Percentiles rank a stretch among this genome's conserved stretches.
Conservation (phyloP, 2,113 vertebrate species). For the Takifugu bimaculatus region DNA sequence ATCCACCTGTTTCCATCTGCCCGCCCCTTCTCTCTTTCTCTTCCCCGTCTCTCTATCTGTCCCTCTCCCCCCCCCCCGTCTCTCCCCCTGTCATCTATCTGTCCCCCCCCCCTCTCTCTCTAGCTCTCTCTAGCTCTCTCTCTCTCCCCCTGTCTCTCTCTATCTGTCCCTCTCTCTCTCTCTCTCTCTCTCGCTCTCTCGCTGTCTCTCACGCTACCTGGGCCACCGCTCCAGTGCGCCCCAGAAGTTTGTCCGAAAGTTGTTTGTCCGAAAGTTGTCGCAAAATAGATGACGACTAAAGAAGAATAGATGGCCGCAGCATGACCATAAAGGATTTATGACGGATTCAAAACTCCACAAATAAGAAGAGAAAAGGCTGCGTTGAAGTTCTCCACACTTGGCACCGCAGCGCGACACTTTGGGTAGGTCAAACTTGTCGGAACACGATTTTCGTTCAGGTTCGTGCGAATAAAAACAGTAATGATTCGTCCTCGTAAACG, state of each 20-base stretch:
- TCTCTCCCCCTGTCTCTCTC: not conserved
- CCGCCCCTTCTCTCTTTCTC: no score
- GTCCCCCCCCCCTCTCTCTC: not conserved
- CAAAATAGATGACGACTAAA: not conserved
- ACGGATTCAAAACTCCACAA: not conserved
- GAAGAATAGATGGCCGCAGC: not conserved
- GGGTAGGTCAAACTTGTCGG: not conserved
- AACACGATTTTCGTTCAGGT: no score
- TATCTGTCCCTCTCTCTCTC: not conserved
- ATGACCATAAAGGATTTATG: not conserved
- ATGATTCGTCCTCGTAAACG: no score
- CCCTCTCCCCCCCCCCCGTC: no score
- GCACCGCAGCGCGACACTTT: not conserved
- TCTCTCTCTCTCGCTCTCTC: not conserved
- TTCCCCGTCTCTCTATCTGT: no score
- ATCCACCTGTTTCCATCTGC: no score
- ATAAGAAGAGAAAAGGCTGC: no score
- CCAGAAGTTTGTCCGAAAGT: not conserved
- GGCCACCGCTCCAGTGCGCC: not conserved
- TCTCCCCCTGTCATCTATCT: no score
- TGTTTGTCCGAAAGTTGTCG: not conserved
- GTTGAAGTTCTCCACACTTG: no score
- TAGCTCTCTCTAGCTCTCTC: not conserved
- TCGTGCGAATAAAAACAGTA: no score
- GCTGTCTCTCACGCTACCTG: not conserved